phyloP scores from a whole-genome alignment of 1,140 invertebrate species.

The Drosophila gunungcola region DNA sequence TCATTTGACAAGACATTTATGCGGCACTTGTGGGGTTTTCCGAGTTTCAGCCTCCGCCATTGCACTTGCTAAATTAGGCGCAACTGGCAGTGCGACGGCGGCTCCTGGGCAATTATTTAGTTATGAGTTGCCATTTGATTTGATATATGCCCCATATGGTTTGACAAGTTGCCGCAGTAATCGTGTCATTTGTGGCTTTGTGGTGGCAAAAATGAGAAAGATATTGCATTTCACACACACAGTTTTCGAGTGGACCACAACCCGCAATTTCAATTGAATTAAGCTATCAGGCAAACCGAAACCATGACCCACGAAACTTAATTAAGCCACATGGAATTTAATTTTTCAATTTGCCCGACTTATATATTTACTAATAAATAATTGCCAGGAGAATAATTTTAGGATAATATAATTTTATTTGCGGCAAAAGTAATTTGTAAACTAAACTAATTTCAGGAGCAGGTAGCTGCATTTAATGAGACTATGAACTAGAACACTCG shows the following conservation, averaged over 20 bases:
- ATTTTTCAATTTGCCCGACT: slow-evolving; percentile 20
- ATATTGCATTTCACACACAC: slow-evolving; percentile 16
- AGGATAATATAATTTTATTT: slow-evolving; percentile 10
- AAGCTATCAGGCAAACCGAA: slow-evolving; percentile 14
- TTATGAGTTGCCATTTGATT: slow-evolving; percentile 65
- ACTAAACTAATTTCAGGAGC: slow-evolving; percentile 25
- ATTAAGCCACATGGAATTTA: slow-evolving; percentile 26
- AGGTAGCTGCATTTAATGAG: slow-evolving; percentile 9
- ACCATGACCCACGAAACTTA: slow-evolving; percentile 7
- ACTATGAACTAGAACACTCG: not conserved
- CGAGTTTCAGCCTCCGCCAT: slow-evolving; percentile 1
- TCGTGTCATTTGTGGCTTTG: slow-evolving; percentile 43
- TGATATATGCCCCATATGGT: slow-evolving; percentile 60
- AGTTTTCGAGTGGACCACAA: slow-evolving; percentile 12
- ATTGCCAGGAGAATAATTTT: slow-evolving; percentile 10
- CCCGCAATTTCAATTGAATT: slow-evolving; percentile 18
- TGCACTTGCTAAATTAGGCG: slow-evolving; percentile 77
- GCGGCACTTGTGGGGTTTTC: slow-evolving; percentile 73
- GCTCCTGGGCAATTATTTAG: slow-evolving; percentile 68
- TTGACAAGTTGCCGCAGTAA: slow-evolving; percentile 59
- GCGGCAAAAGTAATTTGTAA: slow-evolving; percentile 10
- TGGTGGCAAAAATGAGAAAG: slow-evolving; percentile 26
- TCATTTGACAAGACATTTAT: slow-evolving; percentile 83
- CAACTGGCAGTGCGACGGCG: slow-evolving; percentile 61
- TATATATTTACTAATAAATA: slow-evolving; percentile 1